These are phyloP conservation scores for Brachionus plicatilis DNA, from an alignment of 1,140 invertebrate genomes.

Conservation along the genomic window DNA sequence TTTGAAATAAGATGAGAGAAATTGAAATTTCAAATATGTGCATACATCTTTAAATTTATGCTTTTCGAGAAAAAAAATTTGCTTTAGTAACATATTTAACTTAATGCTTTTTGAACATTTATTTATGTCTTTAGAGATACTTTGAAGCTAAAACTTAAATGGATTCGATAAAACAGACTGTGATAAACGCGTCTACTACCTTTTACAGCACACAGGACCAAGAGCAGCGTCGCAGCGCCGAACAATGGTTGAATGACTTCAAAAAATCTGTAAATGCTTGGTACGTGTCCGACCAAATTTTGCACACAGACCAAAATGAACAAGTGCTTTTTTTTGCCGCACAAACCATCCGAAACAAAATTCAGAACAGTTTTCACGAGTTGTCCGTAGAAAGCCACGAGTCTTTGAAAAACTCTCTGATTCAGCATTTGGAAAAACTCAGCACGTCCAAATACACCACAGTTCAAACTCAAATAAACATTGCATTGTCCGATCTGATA, in stretches of 20 bases:
- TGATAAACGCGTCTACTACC: conserved; percentile 15
- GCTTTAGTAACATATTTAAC: conserved; percentile 1
- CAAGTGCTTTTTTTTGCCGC: conserved; percentile 94
- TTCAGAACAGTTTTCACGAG: conserved; percentile 84
- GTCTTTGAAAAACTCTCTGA: conserved; percentile 80
- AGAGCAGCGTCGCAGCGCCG: conserved; percentile 17
- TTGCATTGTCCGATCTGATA: conserved; percentile 84
- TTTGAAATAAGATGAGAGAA: neutral
- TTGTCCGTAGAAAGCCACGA: conserved; percentile 74
- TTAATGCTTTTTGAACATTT: neutral
- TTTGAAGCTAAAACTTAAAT: neutral
- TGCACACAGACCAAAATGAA: conserved; percentile 75
- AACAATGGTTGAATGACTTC: conserved; percentile 39
- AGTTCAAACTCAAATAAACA: conserved; percentile 65
- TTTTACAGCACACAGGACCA: conserved; percentile 28
- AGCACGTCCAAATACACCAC: conserved; percentile 47
- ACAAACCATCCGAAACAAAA: conserved; percentile 90
- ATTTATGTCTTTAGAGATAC: neutral
- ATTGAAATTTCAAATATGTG: neutral
- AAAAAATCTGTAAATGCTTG: conserved; percentile 72
- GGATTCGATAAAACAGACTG: conserved; percentile 38
- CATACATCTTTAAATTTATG: neutral
- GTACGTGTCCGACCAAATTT: conserved; percentile 86
- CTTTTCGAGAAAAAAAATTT: neutral
- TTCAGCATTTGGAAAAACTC: conserved; percentile 79